phyloP scores from a whole-genome alignment of 2,888 invertebrate genomes.

The Diaprepes abbreviatus region DNA sequence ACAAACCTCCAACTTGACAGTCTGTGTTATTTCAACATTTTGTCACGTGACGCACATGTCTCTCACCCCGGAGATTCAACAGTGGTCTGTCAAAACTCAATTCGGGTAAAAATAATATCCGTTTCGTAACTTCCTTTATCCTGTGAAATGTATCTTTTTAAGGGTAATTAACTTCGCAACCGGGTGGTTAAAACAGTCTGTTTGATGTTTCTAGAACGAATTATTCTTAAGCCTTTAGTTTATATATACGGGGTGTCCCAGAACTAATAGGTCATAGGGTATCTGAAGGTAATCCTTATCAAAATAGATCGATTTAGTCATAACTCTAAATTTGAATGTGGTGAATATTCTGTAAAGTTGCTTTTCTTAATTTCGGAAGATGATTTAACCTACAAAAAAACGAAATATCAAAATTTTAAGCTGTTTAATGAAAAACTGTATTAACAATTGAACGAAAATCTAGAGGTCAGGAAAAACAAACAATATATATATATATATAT shows the following conservation, averaged over 20 bases:
- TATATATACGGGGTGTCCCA: background rate
- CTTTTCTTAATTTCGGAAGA: too few species aligned
- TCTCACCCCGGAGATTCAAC: background rate
- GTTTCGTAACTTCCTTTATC: slow-evolving; percentile 34
- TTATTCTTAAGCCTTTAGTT: background rate
- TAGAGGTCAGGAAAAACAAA: too few species aligned
- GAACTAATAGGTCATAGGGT: background rate
- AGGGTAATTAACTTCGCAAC: slow-evolving; percentile 12
- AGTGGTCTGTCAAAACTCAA: slow-evolving; percentile 26
- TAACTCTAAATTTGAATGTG: too few species aligned
- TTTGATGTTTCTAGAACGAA: background rate
- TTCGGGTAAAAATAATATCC: slow-evolving; percentile 40
- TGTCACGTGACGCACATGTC: slow-evolving; percentile 21
- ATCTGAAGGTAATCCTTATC: background rate
- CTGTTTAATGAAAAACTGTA: too few species aligned
- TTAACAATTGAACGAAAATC: too few species aligned
- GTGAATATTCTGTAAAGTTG: too few species aligned
- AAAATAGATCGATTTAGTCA: too few species aligned
- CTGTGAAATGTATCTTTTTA: slow-evolving; percentile 33
- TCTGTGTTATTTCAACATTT: slow-evolving; percentile 36
- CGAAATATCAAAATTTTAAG: too few species aligned
- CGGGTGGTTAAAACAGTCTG: background rate
- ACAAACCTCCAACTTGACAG: slow-evolving; percentile 17
- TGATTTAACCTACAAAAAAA: too few species aligned
- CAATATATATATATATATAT: too few species aligned